Evolutionary conservation across 2,113 vertebrate species (phyloP), one percentile per base, ranked within the genome.

Genomic region (Oreochromis aureus): DNA sequence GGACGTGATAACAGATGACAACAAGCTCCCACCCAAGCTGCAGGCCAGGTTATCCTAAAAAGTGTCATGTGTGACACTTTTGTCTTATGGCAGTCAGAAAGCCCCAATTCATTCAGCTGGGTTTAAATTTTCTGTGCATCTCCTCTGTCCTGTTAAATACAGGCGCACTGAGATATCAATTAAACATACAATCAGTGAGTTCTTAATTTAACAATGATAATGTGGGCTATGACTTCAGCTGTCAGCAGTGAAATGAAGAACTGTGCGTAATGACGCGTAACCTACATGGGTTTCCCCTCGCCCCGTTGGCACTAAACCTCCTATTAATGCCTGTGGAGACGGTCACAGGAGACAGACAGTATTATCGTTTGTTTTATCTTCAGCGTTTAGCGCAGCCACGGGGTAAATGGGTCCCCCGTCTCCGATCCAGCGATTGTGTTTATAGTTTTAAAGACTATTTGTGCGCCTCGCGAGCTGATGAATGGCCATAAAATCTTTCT

Each of bases 291-390:
- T 95, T 96, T 44, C 87, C 82, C 73, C 32, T 22, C 12, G 71
- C 59, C 8, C 53, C 63, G 96, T 95, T 96, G 97, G 96, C 96
- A 96, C 97, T 96, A 96, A 97, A 97, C 96, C 97, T 95, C 96
- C 97, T 97, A 97, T 98, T 99, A 99, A 98, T 98, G 98, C 97
- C 58, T 95, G 95, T 97, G 96, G 98, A 98, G 98, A 98, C 98
- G 96, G 94, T 92, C 95, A 91, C 94, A 95, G 97, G 97, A 98
- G 98, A 98, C 98, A 98, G 97, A 97, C 98, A 96, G 97, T 96
- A 97, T 99, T 99, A 99, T 99, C 98, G 97, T 97, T 96, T 94
- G 97, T 98, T 98, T 98, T 98, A 99, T 99, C 98, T 98, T 93
- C 96, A 97, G 97, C 97, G 97, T 97, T 97, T 97, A 97, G 97